Percentiles rank a stretch among this genome's conserved stretches.
Conservation (phyloP, 1,140 invertebrate genomes). For the Cotesia vestalis region DNA sequence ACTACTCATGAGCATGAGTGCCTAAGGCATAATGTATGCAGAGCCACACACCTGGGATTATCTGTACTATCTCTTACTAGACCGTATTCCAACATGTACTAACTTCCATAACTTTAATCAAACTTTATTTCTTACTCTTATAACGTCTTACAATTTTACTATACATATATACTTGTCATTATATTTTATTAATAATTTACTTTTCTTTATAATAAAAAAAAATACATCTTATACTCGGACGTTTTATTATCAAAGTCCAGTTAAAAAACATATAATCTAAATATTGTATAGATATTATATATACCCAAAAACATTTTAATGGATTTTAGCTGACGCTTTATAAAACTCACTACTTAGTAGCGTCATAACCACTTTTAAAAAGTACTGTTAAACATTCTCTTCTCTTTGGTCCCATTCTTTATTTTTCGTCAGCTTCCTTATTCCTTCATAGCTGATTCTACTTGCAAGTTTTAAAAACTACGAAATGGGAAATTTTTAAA, state of each 20-base stretch:
- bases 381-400: background rate
- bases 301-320: slow-evolving; percentile 11
- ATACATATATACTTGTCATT: no score
- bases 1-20: slow-evolving; percentile 14
- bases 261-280: no score
- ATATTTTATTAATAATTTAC: no score
- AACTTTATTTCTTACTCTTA: no score
- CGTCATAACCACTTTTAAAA: slow-evolving; percentile 28
- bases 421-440: no score
- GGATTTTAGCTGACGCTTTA: slow-evolving; percentile 14
- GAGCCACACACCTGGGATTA: slow-evolving; percentile 36
- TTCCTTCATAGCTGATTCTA: no score
- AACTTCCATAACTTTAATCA: slow-evolving; percentile 3
- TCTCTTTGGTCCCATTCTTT: no score
- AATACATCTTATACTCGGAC: no score
- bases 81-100: slow-evolving; percentile 15
- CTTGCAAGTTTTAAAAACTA: slow-evolving; percentile 34
- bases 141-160: no score
- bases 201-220: no score
- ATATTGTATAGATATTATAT: no score
- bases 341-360: background rate
- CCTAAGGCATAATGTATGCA: slow-evolving; percentile 39
- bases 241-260: no score
- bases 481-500: slow-evolving; percentile 28
- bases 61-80: background rate